These are phyloP conservation scores for Physeter macrocephalus DNA, from an alignment of 2,113 vertebrate species.

Conservation along the genomic window DNA sequence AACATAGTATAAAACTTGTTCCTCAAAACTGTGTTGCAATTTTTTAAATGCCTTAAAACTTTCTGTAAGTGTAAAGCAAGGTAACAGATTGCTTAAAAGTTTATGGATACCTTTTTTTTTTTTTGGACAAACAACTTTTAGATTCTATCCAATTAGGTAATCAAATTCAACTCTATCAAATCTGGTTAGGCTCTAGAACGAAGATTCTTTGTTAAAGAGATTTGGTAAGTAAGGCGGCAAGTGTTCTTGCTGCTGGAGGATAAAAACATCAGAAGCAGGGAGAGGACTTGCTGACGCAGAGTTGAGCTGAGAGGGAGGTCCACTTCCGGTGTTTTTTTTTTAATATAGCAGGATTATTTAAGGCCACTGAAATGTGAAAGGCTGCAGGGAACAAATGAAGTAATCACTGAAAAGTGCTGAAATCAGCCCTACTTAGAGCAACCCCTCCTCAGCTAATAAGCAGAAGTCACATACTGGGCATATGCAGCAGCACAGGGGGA, in stretches of 20 bases:
- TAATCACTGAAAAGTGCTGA: conserved; percentile 69
- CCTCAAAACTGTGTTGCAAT: background rate
- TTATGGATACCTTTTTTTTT: background rate
- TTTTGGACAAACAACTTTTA: background rate
- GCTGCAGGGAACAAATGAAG: conserved; percentile 34
- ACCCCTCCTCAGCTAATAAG: conserved; percentile 74
- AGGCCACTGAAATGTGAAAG: background rate
- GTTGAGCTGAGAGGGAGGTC: conserved; percentile 50
- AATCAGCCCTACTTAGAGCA: conserved; percentile 72
- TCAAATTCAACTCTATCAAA: background rate
- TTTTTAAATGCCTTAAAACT: background rate
- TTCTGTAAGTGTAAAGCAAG: background rate
- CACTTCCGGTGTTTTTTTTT: background rate
- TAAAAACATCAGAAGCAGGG: background rate
- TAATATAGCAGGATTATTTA: conserved; percentile 29
- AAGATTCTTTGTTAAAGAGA: background rate
- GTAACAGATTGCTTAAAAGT: background rate
- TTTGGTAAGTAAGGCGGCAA: background rate
- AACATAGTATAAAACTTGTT: background rate
- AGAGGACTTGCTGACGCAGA: conserved; percentile 40
- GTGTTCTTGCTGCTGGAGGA: background rate
- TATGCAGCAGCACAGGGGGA: background rate
- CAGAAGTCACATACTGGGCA: background rate
- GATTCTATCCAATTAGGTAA: background rate
- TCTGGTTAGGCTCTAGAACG: background rate